A percentile compares a stretch with the other conserved stretches of the same genome.
These are phyloP conservation scores for Odocoileus virginianus DNA, from an alignment of 2,113 vertebrate species.

Conservation along the genomic window DNA sequence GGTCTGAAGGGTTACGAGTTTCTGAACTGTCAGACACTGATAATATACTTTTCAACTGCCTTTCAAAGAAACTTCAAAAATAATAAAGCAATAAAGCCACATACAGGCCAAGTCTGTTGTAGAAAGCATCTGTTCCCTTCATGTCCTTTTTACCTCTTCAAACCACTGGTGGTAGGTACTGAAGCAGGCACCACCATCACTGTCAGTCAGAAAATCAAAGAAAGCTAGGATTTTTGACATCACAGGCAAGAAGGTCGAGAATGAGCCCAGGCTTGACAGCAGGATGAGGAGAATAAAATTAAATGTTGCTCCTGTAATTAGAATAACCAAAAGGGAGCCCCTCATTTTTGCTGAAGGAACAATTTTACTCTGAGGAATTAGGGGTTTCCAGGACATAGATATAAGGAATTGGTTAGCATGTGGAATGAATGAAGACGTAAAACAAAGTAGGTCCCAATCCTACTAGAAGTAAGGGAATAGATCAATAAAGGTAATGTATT, in stretches of 20 bases:
- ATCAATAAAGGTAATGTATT: neutral
- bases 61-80: neutral
- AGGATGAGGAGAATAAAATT: neutral
- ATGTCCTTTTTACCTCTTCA: neutral
- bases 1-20: neutral
- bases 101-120: neutral
- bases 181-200: neutral
- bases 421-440: neutral
- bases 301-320: neutral
- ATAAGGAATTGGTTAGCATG: neutral
- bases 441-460: neutral
- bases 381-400: neutral
- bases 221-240: neutral
- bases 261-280: neutral
- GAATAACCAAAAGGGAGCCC: neutral
- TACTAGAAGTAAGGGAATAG: neutral
- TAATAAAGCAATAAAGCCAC: neutral
- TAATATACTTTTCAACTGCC: neutral
- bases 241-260: neutral
- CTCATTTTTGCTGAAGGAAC: neutral
- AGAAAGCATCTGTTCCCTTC: neutral
- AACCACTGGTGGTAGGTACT: neutral
- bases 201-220: neutral
- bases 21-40: neutral
- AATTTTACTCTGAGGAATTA: neutral